Conservation (phyloP, 2,113 vertebrate genomes). For the Mungos mungo region DNA sequence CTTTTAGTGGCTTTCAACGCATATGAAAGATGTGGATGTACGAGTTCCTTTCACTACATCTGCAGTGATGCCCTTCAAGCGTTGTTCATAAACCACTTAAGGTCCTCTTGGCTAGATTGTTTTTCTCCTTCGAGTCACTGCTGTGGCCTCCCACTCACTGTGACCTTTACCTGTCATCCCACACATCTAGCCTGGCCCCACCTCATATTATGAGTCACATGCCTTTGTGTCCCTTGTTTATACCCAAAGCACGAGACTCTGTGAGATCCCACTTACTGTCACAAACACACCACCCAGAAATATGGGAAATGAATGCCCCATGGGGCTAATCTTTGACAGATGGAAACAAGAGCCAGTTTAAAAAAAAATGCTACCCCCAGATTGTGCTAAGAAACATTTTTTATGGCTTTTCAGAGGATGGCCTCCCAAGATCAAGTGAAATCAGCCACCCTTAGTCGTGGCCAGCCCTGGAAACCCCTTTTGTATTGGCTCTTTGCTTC, state of each 20-base stretch:
- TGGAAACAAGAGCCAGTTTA: neutral
- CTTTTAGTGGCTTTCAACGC: neutral
- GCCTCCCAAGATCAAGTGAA: neutral
- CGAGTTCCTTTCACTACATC: neutral
- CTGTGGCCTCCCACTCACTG: neutral
- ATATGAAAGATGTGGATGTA: fast-evolving
- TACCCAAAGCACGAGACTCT: neutral
- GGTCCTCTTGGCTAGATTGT: neutral
- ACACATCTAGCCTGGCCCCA: neutral
- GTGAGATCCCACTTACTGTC: neutral
- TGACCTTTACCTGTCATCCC: neutral
- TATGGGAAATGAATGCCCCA: neutral
- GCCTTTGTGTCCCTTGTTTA: neutral
- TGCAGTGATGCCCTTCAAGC: neutral
- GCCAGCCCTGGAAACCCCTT: neutral
- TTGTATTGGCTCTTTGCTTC: neutral
- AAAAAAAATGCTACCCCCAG: neutral
- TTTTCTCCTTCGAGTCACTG: neutral
- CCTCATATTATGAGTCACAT: neutral
- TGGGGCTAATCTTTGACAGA: neutral
- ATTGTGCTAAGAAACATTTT: neutral
- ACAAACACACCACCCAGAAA: neutral
- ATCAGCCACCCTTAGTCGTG: fast-evolving
- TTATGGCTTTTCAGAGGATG: neutral
- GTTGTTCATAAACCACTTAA: neutral